These are phyloP conservation scores for Andrena bicolor DNA, from an alignment of 2,888 invertebrate genomes.

Conservation along the genomic window DNA sequence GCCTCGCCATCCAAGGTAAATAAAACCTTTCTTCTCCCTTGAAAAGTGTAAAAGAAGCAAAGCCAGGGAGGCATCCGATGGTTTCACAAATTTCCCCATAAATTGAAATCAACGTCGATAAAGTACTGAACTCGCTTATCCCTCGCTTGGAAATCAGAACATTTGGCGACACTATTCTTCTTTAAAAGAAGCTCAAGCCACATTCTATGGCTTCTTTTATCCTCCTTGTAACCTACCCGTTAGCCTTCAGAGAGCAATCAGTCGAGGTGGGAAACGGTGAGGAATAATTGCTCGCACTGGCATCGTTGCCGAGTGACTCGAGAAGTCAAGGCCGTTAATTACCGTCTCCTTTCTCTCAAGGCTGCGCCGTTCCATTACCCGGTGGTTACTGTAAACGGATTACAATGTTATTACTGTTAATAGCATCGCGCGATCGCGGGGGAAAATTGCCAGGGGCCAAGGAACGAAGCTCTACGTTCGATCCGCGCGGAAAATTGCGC, in stretches of 20 bases:
- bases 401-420: constrained; percentile 36
- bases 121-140: too few species aligned
- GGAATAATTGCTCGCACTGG: neutral
- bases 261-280: neutral
- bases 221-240: too few species aligned
- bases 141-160: too few species aligned
- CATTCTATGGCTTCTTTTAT: too few species aligned
- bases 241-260: neutral
- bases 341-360: neutral
- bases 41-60: neutral
- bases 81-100: too few species aligned
- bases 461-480: constrained; percentile 19
- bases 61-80: neutral
- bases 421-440: neutral
- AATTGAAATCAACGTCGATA: too few species aligned
- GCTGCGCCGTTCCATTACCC: neutral
- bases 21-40: constrained; percentile 6
- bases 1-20: neutral
- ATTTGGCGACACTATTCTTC: too few species aligned
- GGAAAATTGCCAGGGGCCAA: constrained; percentile 18
- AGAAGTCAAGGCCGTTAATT: constrained; percentile 11
- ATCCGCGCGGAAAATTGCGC: constrained; percentile 12
- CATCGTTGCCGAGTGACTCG: neutral
- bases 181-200: too few species aligned
- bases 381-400: constrained; percentile 28